Evolutionary conservation across 2,113 vertebrate genomes (phyloP).

Genomic region (Nycticorax nycticorax): DNA sequence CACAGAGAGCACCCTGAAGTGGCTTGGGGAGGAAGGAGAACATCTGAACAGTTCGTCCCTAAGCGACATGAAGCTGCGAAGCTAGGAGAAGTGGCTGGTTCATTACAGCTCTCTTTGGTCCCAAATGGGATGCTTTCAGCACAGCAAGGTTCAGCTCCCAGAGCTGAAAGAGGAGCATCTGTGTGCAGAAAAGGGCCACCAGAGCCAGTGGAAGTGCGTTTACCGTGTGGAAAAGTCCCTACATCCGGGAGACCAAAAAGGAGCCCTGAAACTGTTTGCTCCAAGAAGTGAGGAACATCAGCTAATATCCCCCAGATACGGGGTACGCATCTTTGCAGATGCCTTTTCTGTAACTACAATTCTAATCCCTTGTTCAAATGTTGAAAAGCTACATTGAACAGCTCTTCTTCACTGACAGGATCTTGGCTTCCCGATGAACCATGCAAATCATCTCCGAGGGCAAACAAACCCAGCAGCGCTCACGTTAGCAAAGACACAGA

Average conservation of each 20-base stretch:
- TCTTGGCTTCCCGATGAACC: background rate
- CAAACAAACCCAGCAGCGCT: background rate
- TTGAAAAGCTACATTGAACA: background rate
- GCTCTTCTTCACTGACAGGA: background rate
- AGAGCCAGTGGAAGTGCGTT: background rate
- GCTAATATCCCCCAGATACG: background rate
- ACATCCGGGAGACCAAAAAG: background rate
- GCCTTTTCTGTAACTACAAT: background rate
- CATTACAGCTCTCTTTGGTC: background rate
- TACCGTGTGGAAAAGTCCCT: background rate
- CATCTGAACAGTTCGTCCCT: background rate
- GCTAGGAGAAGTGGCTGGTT: background rate
- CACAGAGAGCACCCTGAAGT: background rate
- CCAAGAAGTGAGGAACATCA: background rate
- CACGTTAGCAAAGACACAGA: background rate
- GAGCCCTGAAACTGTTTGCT: background rate
- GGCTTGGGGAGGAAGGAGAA: background rate
- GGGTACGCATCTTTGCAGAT: background rate
- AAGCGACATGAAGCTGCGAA: background rate
- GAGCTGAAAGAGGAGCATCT: background rate
- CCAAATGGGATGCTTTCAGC: background rate
- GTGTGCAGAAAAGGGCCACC: background rate
- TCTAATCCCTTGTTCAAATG: background rate
- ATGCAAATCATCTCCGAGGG: background rate
- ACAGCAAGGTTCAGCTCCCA: background rate